These are phyloP conservation scores for Heliconius eleuchia DNA, from an alignment of 1,140 invertebrate genomes.

Conservation along the genomic window DNA sequence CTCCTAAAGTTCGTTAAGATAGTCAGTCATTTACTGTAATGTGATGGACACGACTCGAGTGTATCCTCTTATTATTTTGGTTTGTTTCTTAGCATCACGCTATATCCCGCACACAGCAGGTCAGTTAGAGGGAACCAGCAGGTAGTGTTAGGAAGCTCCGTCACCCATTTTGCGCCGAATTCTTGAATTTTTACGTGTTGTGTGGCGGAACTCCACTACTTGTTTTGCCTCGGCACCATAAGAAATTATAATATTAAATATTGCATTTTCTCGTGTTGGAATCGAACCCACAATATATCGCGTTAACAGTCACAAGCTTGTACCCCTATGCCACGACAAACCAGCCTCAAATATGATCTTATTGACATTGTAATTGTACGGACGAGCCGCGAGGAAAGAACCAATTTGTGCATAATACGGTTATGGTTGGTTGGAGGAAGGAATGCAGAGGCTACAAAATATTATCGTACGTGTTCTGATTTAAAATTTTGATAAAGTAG, in stretches of 20 bases:
- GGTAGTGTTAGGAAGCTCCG: too few species aligned
- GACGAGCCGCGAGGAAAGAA: neutral
- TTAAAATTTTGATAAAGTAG: neutral
- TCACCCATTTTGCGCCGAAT: too few species aligned
- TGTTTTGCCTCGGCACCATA: too few species aligned
- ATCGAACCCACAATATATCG: too few species aligned
- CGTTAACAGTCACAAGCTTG: too few species aligned
- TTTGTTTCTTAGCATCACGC: neutral
- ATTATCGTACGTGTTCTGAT: neutral
- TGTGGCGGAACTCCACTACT: too few species aligned
- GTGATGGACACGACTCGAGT: neutral
- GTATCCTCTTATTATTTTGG: neutral
- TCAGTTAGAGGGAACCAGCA: too few species aligned
- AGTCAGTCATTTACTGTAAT: conserved; percentile 14
- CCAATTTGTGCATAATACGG: neutral
- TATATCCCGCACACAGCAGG: too few species aligned
- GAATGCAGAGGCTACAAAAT: neutral
- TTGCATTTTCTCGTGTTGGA: too few species aligned
- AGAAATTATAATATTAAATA: too few species aligned
- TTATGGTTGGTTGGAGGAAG: neutral
- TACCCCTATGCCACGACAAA: too few species aligned
- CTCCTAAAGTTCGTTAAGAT: conserved; percentile 21
- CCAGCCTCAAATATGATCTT: neutral
- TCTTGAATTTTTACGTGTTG: too few species aligned
- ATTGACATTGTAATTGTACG: conserved; percentile 9